Evolutionary conservation across 2,888 invertebrate species (phyloP), one percentile per base, ranked within the genome.

Genomic region (Acronicta aceris): DNA sequence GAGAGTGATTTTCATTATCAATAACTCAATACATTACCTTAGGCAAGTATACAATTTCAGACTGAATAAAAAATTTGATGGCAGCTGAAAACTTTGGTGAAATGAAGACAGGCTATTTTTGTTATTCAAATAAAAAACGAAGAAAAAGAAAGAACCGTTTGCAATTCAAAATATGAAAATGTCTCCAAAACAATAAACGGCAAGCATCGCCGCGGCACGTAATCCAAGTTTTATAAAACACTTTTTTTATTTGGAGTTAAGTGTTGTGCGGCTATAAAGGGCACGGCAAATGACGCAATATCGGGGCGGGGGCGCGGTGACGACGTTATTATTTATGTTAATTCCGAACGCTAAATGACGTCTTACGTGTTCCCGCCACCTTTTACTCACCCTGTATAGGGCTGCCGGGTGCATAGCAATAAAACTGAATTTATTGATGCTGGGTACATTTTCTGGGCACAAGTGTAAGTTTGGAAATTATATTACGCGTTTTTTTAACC

Each of bases 271-370:
- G 90, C 89, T 80, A 87, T 90, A 89, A 91, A 90, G 89, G 89
- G 90, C 90, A 87, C 79, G 81, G 85, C 85, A 88, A 91, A 92
- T 90, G 92, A 92, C 92, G 91, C 85, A 88, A 91, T 89, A 88
- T 85, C 84, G 84, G 82, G 78, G 79, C 76, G 48, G 71, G 75
- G 77, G 73, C 68, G 80, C 83, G 88, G 84, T 84, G 91, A 93
- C 91, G 92, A 92, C 91, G 93, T 91, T 91, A 93, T 95, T 95
- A 94, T 94, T 94, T 94, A 95, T 94, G 94, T 92, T 95, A 95
- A 95, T 95, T 94, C 86, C 82, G 78, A 87, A 86, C 86, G 88
- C 85, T 90, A 90, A 92, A 90, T 92, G 92, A 92, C 93, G 92
- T 88, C 89, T 92, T 90, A 92, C 92, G 92, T 92, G 89, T 84